These are phyloP conservation scores for Azemiops feae DNA, from an alignment of 2,113 vertebrate genomes.

Conservation along the genomic window DNA sequence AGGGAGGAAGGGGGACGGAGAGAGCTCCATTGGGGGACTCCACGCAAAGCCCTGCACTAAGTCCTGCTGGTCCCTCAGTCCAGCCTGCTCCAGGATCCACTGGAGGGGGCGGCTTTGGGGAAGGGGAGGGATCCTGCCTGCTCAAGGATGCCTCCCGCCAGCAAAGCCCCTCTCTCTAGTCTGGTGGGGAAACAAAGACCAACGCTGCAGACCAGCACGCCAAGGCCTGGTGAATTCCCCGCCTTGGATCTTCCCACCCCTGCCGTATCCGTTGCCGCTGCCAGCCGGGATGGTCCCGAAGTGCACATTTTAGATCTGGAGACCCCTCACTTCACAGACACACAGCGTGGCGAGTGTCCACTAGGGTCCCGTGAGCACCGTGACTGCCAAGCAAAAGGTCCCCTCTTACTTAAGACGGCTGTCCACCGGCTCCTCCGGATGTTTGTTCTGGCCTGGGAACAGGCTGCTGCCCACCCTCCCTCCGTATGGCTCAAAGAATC, in stretches of 20 bases:
- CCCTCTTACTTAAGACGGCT: neutral
- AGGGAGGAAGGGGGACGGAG: neutral
- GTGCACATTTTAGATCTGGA: neutral
- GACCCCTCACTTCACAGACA: neutral
- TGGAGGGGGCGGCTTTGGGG: neutral
- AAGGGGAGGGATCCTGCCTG: neutral
- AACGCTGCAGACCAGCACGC: neutral
- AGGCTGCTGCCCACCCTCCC: neutral
- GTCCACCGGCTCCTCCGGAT: fast-evolving
- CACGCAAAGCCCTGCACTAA: neutral
- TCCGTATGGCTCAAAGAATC: neutral
- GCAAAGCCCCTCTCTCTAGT: neutral
- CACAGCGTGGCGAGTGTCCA: neutral
- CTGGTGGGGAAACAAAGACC: neutral
- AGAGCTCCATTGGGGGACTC: neutral
- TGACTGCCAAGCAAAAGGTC: neutral
- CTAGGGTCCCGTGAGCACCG: fast-evolving
- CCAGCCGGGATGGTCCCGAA: neutral
- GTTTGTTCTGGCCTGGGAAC: neutral
- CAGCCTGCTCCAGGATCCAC: neutral
- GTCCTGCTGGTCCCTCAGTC: neutral
- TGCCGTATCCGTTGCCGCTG: neutral
- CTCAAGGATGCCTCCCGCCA: neutral
- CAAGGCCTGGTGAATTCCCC: neutral
- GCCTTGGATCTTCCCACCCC: neutral